Evolutionary conservation across 2,113 vertebrate genomes (phyloP).

Genomic region (Phylloscopus whistleri): DNA sequence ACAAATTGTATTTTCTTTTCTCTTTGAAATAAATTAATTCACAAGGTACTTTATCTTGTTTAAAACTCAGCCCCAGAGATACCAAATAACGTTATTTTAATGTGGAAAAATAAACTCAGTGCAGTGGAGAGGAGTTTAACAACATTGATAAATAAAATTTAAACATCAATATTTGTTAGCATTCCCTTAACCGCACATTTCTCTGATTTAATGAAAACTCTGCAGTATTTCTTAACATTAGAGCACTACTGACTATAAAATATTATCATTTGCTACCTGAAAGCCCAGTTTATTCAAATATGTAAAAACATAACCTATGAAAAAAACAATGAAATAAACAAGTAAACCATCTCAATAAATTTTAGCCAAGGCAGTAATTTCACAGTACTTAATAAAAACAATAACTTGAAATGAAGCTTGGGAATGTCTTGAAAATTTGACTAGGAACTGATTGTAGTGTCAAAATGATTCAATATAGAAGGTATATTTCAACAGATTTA

Average conservation of each 20-base stretch:
- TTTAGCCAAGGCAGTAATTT: conserved; percentile 33
- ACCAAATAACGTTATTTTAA: conserved; percentile 60
- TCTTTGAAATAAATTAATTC: conserved; percentile 68
- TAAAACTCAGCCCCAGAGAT: conserved; percentile 60
- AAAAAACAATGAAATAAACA: conserved; percentile 15
- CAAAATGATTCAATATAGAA: not conserved
- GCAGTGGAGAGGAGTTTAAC: conserved; percentile 73
- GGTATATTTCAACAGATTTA: not conserved
- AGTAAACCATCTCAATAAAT: conserved; percentile 26
- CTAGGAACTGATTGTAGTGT: not conserved
- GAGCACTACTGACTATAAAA: conserved; percentile 78
- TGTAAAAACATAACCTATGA: not conserved
- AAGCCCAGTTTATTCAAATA: conserved; percentile 61
- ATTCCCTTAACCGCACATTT: conserved; percentile 78
- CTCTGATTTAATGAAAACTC: conserved; percentile 82
- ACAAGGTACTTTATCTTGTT: conserved; percentile 64
- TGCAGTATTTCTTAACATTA: conserved; percentile 54
- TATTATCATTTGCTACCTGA: conserved; percentile 80
- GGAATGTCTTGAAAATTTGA: not conserved
- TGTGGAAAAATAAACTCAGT: conserved; percentile 73
- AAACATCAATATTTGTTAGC: conserved; percentile 85
- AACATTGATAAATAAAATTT: conserved; percentile 85
- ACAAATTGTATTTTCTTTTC: conserved; percentile 70
- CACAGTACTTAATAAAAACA: not conserved
- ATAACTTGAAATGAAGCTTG: not conserved